Evolutionary conservation across 2,888 invertebrate genomes (phyloP).

Genomic region (Keiferia lycopersicella): DNA sequence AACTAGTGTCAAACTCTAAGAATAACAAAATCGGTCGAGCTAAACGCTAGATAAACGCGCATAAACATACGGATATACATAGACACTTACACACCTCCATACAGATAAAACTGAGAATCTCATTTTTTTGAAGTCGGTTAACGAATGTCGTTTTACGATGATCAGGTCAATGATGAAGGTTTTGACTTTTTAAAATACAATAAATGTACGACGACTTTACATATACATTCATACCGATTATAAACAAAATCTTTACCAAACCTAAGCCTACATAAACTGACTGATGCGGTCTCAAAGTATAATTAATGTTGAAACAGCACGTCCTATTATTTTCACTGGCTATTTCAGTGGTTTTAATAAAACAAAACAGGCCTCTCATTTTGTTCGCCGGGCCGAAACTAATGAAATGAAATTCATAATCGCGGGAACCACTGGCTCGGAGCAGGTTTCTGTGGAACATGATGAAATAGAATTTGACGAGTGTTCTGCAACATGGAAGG

Average conservation of each 20-base stretch:
- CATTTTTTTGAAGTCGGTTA: no score
- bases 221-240: no score
- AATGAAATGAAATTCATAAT: constrained; percentile 51
- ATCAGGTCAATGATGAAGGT: no score
- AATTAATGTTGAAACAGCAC: constrained; percentile 24
- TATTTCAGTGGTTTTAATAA: constrained; percentile 32
- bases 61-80: no score
- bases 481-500: background rate
- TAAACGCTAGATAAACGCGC: no score
- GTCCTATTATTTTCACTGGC: constrained; percentile 25
- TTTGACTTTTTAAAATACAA: no score
- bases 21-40: no score
- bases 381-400: constrained; percentile 35
- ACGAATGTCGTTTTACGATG: no score
- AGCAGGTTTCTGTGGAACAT: background rate
- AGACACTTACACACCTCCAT: no score
- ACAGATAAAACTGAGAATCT: no score
- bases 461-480: constrained; percentile 11
- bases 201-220: no score
- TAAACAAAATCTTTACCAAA: no score
- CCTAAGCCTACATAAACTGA: background rate
- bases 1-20: background rate
- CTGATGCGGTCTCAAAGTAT: constrained; percentile 7
- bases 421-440: constrained; percentile 30
- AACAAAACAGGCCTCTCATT: constrained; percentile 42